Percentiles rank a stretch among this genome's conserved stretches.
These are phyloP conservation scores for Galleria mellonella DNA, from an alignment of 1,140 invertebrate species.

Conservation along the genomic window DNA sequence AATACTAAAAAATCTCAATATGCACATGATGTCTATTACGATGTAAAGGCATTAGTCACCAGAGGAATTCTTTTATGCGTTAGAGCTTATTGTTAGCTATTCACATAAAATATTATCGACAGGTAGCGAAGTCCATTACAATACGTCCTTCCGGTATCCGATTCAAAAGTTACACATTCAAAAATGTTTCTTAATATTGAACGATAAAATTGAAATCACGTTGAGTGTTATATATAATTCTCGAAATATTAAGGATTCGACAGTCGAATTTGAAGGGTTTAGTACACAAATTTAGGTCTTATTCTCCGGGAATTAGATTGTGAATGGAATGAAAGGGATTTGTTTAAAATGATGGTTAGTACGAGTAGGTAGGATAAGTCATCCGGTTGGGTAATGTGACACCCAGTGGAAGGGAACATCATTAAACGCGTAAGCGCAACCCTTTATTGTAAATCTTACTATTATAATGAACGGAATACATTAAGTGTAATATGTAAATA, in stretches of 20 bases:
- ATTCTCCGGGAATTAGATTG: too few relatives aligned
- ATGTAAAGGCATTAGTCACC: constrained; percentile 27
- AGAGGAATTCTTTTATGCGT: constrained; percentile 47
- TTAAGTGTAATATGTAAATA: too few relatives aligned
- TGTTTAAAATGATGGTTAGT: too few relatives aligned
- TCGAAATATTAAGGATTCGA: constrained; percentile 33
- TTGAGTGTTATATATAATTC: constrained; percentile 15
- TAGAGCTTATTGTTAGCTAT: constrained; percentile 32
- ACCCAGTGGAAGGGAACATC: constrained; percentile 57
- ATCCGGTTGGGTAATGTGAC: constrained; percentile 62
- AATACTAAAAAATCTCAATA: too few relatives aligned
- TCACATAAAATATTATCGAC: constrained; percentile 65
- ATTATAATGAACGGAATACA: too few relatives aligned
- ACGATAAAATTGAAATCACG: constrained; percentile 11
- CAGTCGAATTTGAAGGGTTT: too few relatives aligned
- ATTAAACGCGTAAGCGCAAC: constrained; percentile 37
- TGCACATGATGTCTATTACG: background rate
- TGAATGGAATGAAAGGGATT: too few relatives aligned
- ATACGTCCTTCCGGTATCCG: constrained; percentile 63
- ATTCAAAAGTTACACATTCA: constrained; percentile 2
- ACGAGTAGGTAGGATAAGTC: constrained; percentile 6
- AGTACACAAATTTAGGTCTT: too few relatives aligned
- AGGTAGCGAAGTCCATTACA: constrained; percentile 62
- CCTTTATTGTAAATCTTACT: constrained; percentile 10
- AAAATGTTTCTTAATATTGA: constrained; percentile 6